phyloP scores from a whole-genome alignment of 1,140 invertebrate species.

The Trichoplusia ni region DNA sequence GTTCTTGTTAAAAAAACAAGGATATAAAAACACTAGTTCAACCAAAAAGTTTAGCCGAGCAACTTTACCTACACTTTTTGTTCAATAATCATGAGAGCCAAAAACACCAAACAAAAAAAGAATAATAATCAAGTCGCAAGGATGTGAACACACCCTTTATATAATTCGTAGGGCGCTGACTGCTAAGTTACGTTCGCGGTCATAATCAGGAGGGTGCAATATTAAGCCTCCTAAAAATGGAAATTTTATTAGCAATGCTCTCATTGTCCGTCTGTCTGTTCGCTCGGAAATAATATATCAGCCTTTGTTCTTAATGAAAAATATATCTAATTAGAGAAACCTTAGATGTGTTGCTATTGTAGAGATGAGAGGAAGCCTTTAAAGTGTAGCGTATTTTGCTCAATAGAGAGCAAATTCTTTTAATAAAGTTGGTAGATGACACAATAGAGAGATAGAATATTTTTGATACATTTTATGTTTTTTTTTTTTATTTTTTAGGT shows the following conservation, averaged over 20 bases:
- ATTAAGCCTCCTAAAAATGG: constrained; percentile 4
- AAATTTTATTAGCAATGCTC: not conserved
- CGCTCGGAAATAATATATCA: not conserved
- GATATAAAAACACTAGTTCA: too few relatives aligned
- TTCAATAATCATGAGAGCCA: too few relatives aligned
- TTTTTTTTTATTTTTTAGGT: too few relatives aligned
- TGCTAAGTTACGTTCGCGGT: not conserved
- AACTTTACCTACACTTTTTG: too few relatives aligned
- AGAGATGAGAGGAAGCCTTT: not conserved
- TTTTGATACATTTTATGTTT: too few relatives aligned
- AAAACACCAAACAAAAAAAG: not conserved
- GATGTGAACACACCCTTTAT: not conserved
- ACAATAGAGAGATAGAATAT: too few relatives aligned
- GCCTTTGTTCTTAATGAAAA: constrained; percentile 5
- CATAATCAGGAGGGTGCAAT: constrained; percentile 10
- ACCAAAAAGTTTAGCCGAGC: too few relatives aligned
- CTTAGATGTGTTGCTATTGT: not conserved
- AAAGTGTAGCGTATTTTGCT: too few relatives aligned
- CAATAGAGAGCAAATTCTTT: too few relatives aligned
- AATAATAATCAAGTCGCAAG: constrained; percentile 3
- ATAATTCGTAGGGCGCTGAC: constrained; percentile 14
- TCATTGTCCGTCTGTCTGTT: not conserved
- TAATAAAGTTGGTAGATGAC: too few relatives aligned
- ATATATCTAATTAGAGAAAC: constrained; percentile 1
- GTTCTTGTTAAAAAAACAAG: too few relatives aligned